Percentiles rank a stretch among this genome's conserved stretches.
Conservation (phyloP, 1,140 invertebrate genomes). For the Macrobrachium nipponense region DNA sequence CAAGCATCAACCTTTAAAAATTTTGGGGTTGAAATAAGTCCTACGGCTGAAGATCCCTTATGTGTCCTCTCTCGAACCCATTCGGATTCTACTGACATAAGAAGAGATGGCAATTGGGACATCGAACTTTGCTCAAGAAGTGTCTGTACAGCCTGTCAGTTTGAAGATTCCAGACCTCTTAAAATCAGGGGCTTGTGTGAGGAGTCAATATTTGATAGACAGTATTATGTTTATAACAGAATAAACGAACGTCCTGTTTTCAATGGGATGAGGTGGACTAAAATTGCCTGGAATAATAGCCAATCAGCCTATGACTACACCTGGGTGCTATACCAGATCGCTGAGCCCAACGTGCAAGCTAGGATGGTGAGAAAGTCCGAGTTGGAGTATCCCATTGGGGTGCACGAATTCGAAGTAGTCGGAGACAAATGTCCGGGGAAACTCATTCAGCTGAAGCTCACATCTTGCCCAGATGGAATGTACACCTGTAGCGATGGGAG, state of each 20-base stretch:
- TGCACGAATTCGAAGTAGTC: constrained; percentile 2
- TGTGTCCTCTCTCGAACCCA: background rate
- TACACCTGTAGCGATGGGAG: constrained; percentile 33
- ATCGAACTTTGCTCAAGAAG: constrained; percentile 11
- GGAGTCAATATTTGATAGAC: constrained; percentile 27
- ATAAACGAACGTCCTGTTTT: constrained; percentile 22
- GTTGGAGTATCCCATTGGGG: constrained; percentile 14
- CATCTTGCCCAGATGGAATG: constrained; percentile 3
- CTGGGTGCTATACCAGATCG: constrained; percentile 17
- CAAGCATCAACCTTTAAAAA: constrained; percentile 2
- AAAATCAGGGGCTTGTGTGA: constrained; percentile 32
- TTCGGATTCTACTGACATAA: background rate
- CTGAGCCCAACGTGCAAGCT: constrained; percentile 1
- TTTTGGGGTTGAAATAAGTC: constrained; percentile 19
- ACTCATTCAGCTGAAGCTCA: constrained; percentile 2
- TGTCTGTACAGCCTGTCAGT: constrained; percentile 33
- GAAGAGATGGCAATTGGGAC: constrained; percentile 8
- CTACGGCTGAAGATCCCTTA: background rate
- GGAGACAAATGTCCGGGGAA: background rate
- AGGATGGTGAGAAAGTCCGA: constrained; percentile 7
- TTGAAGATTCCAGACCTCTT: background rate
- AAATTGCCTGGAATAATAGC: constrained; percentile 16
- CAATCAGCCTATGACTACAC: background rate
- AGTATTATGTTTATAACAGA: constrained; percentile 19
- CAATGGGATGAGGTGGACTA: constrained; percentile 13